These are phyloP conservation scores for Trochalopteron elliotii DNA, from an alignment of 2,113 vertebrate species.

Conservation along the genomic window DNA sequence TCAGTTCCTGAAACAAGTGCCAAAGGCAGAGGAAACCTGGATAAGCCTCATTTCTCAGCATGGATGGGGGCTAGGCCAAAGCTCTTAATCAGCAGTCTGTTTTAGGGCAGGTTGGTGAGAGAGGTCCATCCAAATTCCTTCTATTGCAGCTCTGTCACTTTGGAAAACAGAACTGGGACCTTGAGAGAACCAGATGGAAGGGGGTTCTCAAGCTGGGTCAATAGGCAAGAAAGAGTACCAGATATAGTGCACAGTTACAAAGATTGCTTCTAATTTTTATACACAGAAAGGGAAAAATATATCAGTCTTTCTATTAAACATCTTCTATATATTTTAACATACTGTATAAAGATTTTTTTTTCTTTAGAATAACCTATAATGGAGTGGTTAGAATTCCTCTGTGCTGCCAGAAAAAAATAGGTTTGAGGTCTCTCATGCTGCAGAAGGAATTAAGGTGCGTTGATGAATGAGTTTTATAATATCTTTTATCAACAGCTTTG, in stretches of 20 bases:
- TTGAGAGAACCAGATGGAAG: neutral
- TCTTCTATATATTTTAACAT: neutral
- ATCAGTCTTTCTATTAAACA: neutral
- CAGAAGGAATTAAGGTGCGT: rapidly evolving
- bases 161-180: neutral
- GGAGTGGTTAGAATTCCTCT: neutral
- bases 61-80: neutral
- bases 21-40: neutral
- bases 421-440: neutral
- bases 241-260: neutral
- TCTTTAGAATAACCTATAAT: neutral
- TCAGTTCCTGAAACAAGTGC: constrained; percentile 4
- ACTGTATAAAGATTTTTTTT: rapidly evolving
- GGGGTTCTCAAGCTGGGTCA: neutral
- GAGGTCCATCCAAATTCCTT: neutral
- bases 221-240: neutral
- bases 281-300: neutral
- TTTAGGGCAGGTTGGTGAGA: neutral
- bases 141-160: neutral
- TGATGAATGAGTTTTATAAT: neutral
- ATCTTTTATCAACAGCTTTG: neutral
- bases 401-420: neutral
- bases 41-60: neutral
- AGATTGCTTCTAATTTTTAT: neutral
- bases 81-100: neutral